These are phyloP conservation scores for Thaleichthys pacificus DNA, from an alignment of 2,797 vertebrate genomes.

Conservation along the genomic window DNA sequence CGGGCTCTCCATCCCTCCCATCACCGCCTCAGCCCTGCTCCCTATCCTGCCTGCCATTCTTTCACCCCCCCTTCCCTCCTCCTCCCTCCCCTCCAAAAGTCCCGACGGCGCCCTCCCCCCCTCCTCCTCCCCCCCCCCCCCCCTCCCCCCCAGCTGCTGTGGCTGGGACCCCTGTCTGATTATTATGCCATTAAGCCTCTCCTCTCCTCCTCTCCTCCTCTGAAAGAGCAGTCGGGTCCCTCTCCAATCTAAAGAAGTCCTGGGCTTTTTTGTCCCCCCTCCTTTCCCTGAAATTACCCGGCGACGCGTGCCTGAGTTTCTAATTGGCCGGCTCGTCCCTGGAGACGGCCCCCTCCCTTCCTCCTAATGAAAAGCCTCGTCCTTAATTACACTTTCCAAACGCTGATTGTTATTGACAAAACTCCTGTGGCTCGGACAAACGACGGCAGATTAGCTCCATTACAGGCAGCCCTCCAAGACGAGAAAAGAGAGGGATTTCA, in stretches of 20 bases:
- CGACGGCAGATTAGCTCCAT: constrained; percentile 86
- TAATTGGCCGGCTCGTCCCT: constrained; percentile 83
- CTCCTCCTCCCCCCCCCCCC: neutral
- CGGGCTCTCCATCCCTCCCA: constrained; percentile 64
- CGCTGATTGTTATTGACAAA: constrained; percentile 90
- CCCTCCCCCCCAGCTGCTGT: constrained; percentile 58
- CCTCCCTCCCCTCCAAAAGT: constrained; percentile 44
- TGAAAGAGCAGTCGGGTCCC: constrained; percentile 81
- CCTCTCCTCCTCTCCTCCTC: constrained; percentile 63
- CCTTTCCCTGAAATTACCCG: constrained; percentile 83
- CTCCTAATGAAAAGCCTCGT: constrained; percentile 88
- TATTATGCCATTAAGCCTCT: constrained; percentile 85
- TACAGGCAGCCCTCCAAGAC: constrained; percentile 83
- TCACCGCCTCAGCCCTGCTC: constrained; percentile 58
- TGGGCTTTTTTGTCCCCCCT: constrained; percentile 66
- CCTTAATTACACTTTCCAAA: constrained; percentile 90
- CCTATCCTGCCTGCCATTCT: constrained; percentile 53
- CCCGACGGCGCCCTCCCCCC: constrained; percentile 51
- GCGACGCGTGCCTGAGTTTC: constrained; percentile 86
- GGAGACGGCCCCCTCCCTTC: constrained; percentile 80
- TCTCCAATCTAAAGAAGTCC: constrained; percentile 84
- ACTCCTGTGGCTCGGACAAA: constrained; percentile 88
- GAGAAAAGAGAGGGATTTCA: constrained; percentile 76
- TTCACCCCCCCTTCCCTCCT: constrained; percentile 41
- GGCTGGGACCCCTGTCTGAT: constrained; percentile 76